phyloP scores from a whole-genome alignment of 2,113 vertebrate species.

The Tachysurus vachellii region DNA sequence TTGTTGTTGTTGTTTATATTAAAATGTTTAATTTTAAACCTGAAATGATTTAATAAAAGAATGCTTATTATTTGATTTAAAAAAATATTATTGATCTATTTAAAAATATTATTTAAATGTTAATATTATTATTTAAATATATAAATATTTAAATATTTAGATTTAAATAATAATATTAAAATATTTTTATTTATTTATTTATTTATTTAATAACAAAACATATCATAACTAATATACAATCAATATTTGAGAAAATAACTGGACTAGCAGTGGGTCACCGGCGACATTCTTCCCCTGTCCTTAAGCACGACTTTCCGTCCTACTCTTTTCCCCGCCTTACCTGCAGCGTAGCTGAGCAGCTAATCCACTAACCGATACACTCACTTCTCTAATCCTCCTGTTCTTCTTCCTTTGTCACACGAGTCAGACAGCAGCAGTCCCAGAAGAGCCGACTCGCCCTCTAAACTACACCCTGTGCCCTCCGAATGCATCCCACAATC shows the following conservation, averaged over 20 bases:
- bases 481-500: conserved; percentile 43
- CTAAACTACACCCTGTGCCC: conserved; percentile 28
- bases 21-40: too few species aligned
- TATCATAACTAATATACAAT: neutral
- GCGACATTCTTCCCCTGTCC: conserved; percentile 6
- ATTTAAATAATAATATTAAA: too few species aligned
- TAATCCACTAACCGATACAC: conserved; percentile 56
- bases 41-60: too few species aligned
- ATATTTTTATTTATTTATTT: too few species aligned
- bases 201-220: too few species aligned
- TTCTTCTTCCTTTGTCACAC: conserved; percentile 32
- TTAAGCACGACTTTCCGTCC: conserved; percentile 25
- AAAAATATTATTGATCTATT: too few species aligned
- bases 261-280: neutral
- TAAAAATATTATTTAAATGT: too few species aligned
- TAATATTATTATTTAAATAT: too few species aligned
- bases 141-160: too few species aligned
- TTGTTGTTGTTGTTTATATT: too few species aligned
- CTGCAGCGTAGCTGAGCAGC: conserved; percentile 52
- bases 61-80: too few species aligned
- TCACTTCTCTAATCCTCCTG: conserved; percentile 54
- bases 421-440: conserved; percentile 44
- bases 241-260: neutral
- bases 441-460: conserved; percentile 49
- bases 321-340: conserved; percentile 48